These are phyloP conservation scores for Oryzias melastigma DNA, from an alignment of 2,113 vertebrate genomes.

Conservation along the genomic window DNA sequence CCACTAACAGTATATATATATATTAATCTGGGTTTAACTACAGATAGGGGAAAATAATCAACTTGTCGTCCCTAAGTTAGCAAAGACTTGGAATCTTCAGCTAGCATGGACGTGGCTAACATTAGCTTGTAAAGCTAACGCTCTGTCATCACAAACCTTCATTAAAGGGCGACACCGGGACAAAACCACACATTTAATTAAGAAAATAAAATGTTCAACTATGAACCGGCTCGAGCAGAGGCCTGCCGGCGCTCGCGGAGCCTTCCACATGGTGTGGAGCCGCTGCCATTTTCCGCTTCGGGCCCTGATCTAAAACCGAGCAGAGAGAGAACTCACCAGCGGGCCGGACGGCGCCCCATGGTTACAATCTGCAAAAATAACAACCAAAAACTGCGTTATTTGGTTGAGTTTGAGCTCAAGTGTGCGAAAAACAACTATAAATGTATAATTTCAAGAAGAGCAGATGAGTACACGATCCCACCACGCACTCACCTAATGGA, in stretches of 20 bases:
- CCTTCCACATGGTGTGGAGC: constrained; percentile 63
- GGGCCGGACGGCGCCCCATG: constrained; percentile 83
- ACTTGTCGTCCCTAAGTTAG: too few species aligned
- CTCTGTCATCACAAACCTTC: too few species aligned
- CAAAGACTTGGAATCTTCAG: too few species aligned
- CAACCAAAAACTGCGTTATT: constrained; percentile 14
- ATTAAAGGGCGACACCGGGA: too few species aligned
- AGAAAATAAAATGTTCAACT: too few species aligned
- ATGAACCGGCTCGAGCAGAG: accelerated
- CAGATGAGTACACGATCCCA: constrained; percentile 1
- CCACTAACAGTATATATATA: too few species aligned
- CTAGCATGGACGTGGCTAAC: not conserved
- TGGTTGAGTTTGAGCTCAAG: accelerated
- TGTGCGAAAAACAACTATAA: accelerated
- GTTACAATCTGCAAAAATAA: constrained; percentile 66
- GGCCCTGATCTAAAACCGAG: not conserved
- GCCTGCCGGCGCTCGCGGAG: constrained; percentile 7
- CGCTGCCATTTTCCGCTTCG: constrained; percentile 72
- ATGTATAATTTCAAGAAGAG: constrained; percentile 21
- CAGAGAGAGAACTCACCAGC: constrained; percentile 71
- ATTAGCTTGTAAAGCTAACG: not conserved
- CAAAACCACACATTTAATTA: too few species aligned
- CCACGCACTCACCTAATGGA: constrained; percentile 83
- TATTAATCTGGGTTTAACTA: too few species aligned
- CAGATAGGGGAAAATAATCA: too few species aligned